Evolutionary conservation across 2,888 invertebrate species (phyloP), one percentile per base, ranked within the genome.

Genomic region (Pheosia gnoma): DNA sequence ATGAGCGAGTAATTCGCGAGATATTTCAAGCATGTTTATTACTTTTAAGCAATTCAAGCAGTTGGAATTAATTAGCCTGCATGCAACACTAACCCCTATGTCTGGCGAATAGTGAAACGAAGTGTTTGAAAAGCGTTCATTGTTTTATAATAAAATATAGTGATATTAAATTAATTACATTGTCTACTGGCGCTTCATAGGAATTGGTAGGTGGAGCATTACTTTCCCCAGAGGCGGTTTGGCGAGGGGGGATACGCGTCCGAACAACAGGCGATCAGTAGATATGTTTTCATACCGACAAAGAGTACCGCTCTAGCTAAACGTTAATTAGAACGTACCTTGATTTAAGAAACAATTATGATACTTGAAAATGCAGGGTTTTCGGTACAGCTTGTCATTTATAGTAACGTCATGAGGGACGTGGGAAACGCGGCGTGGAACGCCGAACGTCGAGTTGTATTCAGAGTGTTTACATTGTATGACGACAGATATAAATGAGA

Each of bases 141-240:
- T 82, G 83, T 82, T 83, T 81, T 76, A 79, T 66, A 67, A 74
- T 68, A 73, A 71, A 71, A 43, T 43, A 25, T 25, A 25, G 25
- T 25, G 76, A 75, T 75, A 77, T 78, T 70, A 84, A 86, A 83
- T 84, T 86, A 89, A 88, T 88, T 86, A 85, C 80, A 83, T 85
- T 86, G 85, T 83, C 81, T 82, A 83, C 80, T 73, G 79, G 68
- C 63, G 65, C 65, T 63, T 62, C 66, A 77, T 77, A 81, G 81
- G 75, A 83, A 85, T 82, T 81, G 82, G 80, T 81, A 80, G 84
- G 81, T 82, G 83, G 80, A 80, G 80, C 79, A 82, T 87, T 84
- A 89, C 25, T 89, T 90, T 90, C 87, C 89, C 89, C 71, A 70
- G 11, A 87, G 85, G 88, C 82, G 78, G 76, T 82, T 82, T 77